Conservation (phyloP, 2,888 invertebrate genomes). For the Agrochola litura region DNA sequence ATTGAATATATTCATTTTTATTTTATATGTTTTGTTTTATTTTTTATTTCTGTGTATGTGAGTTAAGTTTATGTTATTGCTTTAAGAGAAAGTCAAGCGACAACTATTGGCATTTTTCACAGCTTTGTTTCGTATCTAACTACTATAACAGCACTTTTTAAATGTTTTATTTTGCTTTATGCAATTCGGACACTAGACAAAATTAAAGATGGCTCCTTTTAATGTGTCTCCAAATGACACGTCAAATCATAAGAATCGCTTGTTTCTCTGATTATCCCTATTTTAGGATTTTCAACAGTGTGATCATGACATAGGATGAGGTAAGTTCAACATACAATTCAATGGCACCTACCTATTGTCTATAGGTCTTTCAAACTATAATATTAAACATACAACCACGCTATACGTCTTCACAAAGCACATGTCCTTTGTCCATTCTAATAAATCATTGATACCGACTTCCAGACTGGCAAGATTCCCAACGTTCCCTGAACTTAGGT, state of each 20-base stretch:
- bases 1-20: conserved; percentile 90
- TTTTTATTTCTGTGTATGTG: conserved; percentile 81
- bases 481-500: conserved; percentile 88
- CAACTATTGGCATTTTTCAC: conserved; percentile 47
- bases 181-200: conserved; percentile 12
- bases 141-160: conserved; percentile 42
- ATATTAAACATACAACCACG: background rate
- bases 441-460: conserved; percentile 70
- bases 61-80: conserved; percentile 62
- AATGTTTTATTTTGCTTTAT: conserved; percentile 33
- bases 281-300: background rate
- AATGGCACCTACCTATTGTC: conserved; percentile 8
- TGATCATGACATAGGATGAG: conserved; percentile 16
- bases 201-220: conserved; percentile 1
- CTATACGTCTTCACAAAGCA: conserved; percentile 26
- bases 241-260: conserved; percentile 19
- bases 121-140: conserved; percentile 65
- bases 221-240: conserved; percentile 5
- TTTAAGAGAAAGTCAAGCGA: conserved; percentile 47
- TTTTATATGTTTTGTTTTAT: conserved; percentile 89
- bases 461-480: conserved; percentile 89
- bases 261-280: conserved; percentile 17
- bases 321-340: conserved; percentile 34
- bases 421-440: conserved; percentile 58
- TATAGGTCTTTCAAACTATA: conserved; percentile 1